Base-by-base conservation (phyloP, 2,888 invertebrate genomes). In the Prenolepis imparis region DNA sequence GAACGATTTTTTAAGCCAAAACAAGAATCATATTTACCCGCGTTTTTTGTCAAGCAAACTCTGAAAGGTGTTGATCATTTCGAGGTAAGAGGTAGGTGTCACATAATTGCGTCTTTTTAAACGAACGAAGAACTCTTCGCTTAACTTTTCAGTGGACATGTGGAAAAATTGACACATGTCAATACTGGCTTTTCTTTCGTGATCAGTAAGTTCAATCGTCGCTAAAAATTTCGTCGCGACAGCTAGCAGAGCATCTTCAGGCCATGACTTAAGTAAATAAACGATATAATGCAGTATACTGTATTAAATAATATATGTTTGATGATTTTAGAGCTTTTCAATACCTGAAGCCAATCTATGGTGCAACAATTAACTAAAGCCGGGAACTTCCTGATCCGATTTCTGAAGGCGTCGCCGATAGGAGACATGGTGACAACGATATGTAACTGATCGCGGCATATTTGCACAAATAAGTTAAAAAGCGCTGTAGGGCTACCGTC, bases 311-410 rank as follows among this genome's bases (percentile, higher is more conserved):
- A 61, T 63, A 63, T 8, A 32, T 61, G 18, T 36, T 18, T 73
- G 0, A 15, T 59, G 1, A 59, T 12, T 59, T 66, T 18, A 59
- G 18, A n/a, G 24, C 3, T 18, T 59, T 44, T 61, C 41, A 39
- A 36, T 90, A 96, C 96, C 96, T 98, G 98, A 94, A 99, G 98
- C 99, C 99, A 99, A 94, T 99, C 98, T 86, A 99, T 98, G 0
- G 98, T 99, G 93, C 99, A 99, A 94, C 98, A 99, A 94, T 98
- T 99, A 84, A 99, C 98, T 32, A 99, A 96, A 0, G 98, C 97
- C 0, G 99, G 99, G 94, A 99, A 99, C 94, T 98, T 98, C 78
- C 98, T 96, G 44, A 99, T 97, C 78, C 98, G 96, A 90, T 96
- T 97, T 70, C 98, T 96, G 93, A 99, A 97, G 8, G 97, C 96